Conservation (phyloP, 1,140 invertebrate genomes). For the Oscheius sp. region DNA sequence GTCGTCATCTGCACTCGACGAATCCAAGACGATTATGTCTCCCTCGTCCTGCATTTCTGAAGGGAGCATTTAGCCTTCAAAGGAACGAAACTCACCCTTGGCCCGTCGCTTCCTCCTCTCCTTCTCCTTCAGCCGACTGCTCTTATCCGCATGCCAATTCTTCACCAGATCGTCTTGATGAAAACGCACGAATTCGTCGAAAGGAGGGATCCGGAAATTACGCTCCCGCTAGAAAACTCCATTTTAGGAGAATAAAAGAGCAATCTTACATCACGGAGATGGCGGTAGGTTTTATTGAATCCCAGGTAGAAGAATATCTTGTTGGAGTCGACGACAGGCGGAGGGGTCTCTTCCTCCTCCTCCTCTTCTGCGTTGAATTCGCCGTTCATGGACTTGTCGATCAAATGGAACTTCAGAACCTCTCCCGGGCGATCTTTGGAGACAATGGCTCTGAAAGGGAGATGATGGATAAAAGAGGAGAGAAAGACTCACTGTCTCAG, state of each 20-base stretch:
- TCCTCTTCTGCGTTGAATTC: too few relatives aligned
- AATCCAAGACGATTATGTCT: background rate
- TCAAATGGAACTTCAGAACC: conserved; percentile 23
- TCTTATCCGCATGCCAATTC: background rate
- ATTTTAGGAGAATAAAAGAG: conserved; percentile 1
- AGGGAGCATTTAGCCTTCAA: background rate
- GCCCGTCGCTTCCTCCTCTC: conserved; percentile 2
- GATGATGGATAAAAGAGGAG: too few relatives aligned
- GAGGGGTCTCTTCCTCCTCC: background rate
- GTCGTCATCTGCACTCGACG: background rate
- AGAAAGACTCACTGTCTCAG: conserved; percentile 34
- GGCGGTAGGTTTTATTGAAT: conserved; percentile 32
- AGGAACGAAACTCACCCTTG: background rate
- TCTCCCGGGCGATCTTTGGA: background rate
- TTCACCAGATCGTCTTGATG: conserved; percentile 15
- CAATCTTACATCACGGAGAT: conserved; percentile 25
- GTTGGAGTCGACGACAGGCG: conserved; percentile 4
- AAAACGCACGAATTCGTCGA: conserved; percentile 15
- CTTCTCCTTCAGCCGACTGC: background rate
- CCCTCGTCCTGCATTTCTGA: background rate
- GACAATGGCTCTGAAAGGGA: conserved; percentile 11
- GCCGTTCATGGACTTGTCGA: too few relatives aligned
- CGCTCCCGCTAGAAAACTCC: conserved; percentile 18
- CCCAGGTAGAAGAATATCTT: conserved; percentile 35
- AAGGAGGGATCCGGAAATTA: conserved; percentile 13